Evolutionary conservation across 2,888 invertebrate genomes (phyloP), one percentile per base, ranked within the genome.

Genomic region (Campoletis raptor): DNA sequence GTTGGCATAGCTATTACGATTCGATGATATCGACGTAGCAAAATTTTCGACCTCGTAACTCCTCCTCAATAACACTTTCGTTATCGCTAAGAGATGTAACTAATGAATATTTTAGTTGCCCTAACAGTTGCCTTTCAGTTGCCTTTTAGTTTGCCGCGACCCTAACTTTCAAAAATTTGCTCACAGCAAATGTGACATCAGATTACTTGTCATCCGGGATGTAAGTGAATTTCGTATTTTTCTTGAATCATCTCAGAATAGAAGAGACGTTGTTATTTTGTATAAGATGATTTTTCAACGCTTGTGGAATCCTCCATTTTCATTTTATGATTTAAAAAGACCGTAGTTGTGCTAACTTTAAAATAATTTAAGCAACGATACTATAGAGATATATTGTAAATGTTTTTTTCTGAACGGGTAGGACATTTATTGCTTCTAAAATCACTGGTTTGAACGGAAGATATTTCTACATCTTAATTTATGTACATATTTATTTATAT

Each of bases 1-100:
- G 36, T 42, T 66, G 66, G 48, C 42, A 61, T 3, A 74, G 30
- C 24, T 57, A 15, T 74, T 21, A 9, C 37, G 15, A 36, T 66
- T 61, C 74, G 61, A 57, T 24, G 24, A 45, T 74, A 61, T 61
- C 74, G 74, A 61, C 42, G 42, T 30, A 30, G 61, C 61, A 15
- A 61, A 42, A 61, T 61, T 8, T 74, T 42, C 40, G 24, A 57
- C 40, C 8, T 70, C 12, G n/a, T 30, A 57, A 21, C 40, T n/a
- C n/a, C n/a, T 74, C 2, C 40, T 74, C 21, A 74, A 37, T 40
- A 21, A 30, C 66, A 66, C 66, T 67, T 67, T 15, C n/a, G 37
- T 40, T 40, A 67, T 40, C 40, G n/a, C 66, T 4, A 37, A 37
- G n/a, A 66, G 37, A 40, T 30, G 21, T 57, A 10, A 30, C 24